Base-by-base conservation (phyloP, 2,797 vertebrate species). In the Spheniscus humboldti region DNA sequence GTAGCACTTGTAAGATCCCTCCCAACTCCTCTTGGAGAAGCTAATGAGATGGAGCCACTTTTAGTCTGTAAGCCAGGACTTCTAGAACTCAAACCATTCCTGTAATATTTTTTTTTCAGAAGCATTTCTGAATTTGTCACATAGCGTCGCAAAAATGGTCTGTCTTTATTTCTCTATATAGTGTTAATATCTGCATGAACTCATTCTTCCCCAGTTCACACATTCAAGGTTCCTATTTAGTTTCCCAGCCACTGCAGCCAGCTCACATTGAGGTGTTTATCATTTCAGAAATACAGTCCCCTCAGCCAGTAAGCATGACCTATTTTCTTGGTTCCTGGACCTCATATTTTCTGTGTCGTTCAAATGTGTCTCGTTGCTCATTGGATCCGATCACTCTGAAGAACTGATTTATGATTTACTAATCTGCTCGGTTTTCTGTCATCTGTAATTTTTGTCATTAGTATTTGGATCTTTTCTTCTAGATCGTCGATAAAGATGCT, bases 241-340 rank as follows among this genome's bases (percentile, higher is more conserved):
- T 94, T 92, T 88, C 87, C 69, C 86, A 94, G 69, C 55, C 18
- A 6, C 88, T 85, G 79, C 77, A 94, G 73, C 59, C 69, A 95
- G 88, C 33, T 92, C 62, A 92, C 59, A 93, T 30, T 79, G 66
- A 92, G 88, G 63, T 95, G 87, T 93, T 96, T 94, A 92, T 90
- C 27, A 92, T 93, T 86, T 95, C 25, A 94, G 84, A 96, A 94
- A 84, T 63, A 84, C 69, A 89, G 83, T 82, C 91, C 59, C 92
- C 76, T 94, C 88, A 92, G 75, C 50, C 88, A 93, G 77, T 76
- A 92, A 84, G 88, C 76, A 88, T 76, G 93, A 96, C 94, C 96
- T 90, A 79, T 95, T 95, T 96, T 95, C 83, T 82, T 81, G 19
- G 6, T 90, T 95, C 76, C 88, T 90, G 62, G 90, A 94, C 73